Evolutionary conservation across 2,888 invertebrate genomes (phyloP), one percentile per base, ranked within the genome.

Genomic region (Merodon equestris): DNA sequence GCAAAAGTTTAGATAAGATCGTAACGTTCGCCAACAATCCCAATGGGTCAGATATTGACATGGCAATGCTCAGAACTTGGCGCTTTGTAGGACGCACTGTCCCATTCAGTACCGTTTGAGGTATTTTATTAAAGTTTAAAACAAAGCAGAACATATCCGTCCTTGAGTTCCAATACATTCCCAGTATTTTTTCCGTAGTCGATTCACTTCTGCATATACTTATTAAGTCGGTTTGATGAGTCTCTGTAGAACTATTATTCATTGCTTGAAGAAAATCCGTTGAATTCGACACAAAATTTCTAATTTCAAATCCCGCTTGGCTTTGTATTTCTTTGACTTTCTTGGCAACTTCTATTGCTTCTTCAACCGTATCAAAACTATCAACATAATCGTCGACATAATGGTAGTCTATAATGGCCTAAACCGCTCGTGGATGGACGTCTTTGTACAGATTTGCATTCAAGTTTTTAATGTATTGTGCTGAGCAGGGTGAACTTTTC

Each of bases 241-340:
- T n/a, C n/a, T n/a, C n/a, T n/a, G n/a, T n/a, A n/a, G n/a, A n/a
- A n/a, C n/a, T n/a, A n/a, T n/a, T n/a, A 9, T 14, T 14, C 14
- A 14, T 44, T 13, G 14, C n/a, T 2, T 14, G 44, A 1, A 44
- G 42, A 5, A 42, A 9, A 10, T 74, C 40, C 1, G 1, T 12
- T 14, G 75, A 60, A 19, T 82, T 81, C 0, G 74, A 82, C 7
- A 74, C 19, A 15, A 82, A 74, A 5, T 67, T 71, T 34, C 74
- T 58, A n/a, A 82, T 3, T n/a, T 40, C 40, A 10, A 40, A 40
- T n/a, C 40, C 40, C 40, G 40, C 40, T 2, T 10, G n/a, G 3
- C 40, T 40, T 7, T 9, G 40, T 40, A 40, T 40, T 10, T 40
- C 10, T 40, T n/a, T 40, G 3, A 40, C 10, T n/a, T 3, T 64